Evolutionary conservation across 2,797 vertebrate species (phyloP).

Genomic region (Podargus strigoides): DNA sequence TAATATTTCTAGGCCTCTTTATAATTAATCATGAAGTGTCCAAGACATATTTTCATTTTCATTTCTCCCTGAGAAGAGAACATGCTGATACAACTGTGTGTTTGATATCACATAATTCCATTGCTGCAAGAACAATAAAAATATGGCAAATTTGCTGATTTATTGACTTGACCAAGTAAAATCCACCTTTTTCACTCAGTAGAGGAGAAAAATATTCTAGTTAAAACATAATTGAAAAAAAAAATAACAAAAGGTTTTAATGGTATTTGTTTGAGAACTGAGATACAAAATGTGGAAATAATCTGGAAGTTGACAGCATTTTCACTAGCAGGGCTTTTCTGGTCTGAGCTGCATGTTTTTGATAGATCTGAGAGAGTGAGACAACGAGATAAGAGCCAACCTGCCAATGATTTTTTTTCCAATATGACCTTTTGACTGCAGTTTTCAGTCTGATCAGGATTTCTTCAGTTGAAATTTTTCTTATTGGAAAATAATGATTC

Average conservation of each 20-base stretch:
- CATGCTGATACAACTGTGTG: background rate
- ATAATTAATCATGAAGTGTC: background rate
- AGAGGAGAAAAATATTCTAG: background rate
- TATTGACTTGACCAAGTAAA: background rate
- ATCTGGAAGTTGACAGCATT: background rate
- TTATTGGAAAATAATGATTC: background rate
- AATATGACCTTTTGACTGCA: background rate
- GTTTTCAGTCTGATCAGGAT: background rate
- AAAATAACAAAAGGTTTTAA: accelerated
- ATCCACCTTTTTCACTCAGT: background rate
- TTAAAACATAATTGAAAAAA: background rate
- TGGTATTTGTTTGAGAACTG: background rate
- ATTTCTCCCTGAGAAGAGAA: background rate
- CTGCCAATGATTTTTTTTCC: background rate
- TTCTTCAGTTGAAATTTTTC: background rate
- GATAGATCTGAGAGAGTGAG: background rate
- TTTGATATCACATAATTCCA: background rate
- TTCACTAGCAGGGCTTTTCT: background rate
- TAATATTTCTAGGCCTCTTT: background rate
- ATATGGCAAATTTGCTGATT: background rate
- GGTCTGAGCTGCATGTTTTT: background rate
- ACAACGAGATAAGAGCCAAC: background rate
- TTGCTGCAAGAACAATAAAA: background rate
- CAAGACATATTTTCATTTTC: background rate
- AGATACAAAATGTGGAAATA: background rate